Conservation (phyloP, 2,888 invertebrate species). For the Drosophila testacea region DNA sequence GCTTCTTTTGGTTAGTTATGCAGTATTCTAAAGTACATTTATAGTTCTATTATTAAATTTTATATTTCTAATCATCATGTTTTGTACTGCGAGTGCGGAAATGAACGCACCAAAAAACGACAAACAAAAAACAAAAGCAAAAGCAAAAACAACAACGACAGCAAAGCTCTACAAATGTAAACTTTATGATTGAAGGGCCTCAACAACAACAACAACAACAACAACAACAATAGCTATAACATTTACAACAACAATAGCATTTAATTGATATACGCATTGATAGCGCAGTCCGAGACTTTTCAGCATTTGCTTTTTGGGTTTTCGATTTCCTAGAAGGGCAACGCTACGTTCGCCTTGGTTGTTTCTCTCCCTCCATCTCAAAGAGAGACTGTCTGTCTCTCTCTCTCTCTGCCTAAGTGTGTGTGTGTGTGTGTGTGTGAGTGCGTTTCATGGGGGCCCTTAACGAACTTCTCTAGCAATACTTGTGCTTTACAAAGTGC, state of each 20-base stretch:
- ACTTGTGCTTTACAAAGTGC: slow-evolving; percentile 33
- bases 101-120: slow-evolving; percentile 52
- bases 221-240: slow-evolving; percentile 29
- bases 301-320: slow-evolving; percentile 29
- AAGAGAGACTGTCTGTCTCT: not conserved
- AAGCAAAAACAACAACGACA: slow-evolving; percentile 16
- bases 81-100: slow-evolving; percentile 44
- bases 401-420: not conserved
- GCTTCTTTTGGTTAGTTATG: slow-evolving; percentile 35
- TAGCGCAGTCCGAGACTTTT: slow-evolving; percentile 53
- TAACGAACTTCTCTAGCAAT: slow-evolving; percentile 50
- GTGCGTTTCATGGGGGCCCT: slow-evolving; percentile 51
- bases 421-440: slow-evolving; percentile 12
- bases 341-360: slow-evolving; percentile 52
- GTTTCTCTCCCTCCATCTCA: not conserved
- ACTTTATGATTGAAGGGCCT: slow-evolving; percentile 61
- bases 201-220: slow-evolving; percentile 42
- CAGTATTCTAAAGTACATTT: slow-evolving; percentile 27
- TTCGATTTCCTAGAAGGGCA: slow-evolving; percentile 54
- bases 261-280: slow-evolving; percentile 76
- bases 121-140: no score
- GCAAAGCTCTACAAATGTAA: slow-evolving; percentile 57
- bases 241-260: slow-evolving; percentile 38
- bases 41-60: slow-evolving; percentile 35
- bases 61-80: slow-evolving; percentile 46